Base-by-base conservation (phyloP, 1,140 invertebrate species). In the Mylabris phalerata region DNA sequence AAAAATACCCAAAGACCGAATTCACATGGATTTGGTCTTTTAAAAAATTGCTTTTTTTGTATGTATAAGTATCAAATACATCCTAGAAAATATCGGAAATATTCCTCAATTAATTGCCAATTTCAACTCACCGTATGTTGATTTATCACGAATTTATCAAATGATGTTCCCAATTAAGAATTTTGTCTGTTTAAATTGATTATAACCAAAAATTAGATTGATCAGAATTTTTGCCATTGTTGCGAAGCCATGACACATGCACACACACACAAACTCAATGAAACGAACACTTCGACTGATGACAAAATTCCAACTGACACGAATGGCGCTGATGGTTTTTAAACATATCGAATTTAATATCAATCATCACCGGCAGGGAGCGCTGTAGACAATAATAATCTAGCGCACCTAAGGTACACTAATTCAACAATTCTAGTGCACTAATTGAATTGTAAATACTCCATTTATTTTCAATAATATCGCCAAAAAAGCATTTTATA, bases 251-350 rank as follows among this genome's bases (percentile, higher is more conserved):
- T 54, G 51, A 54, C 46, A 54, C 51, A 54, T 42, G 19, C 51
- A 54, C 51, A 32, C 19, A 19, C 19, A 19, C 19, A 19, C 19
- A 19, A 19, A 19, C 19, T 19, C 1, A 19, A 19, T 19, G 19
- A 19, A 19, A 19, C 19, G 19, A 19, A 32, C 32, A 32, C 32
- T 32, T 5, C 32, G 4, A 7, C 32, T 54, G 46, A n/a, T 11
- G 51, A 54, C 40, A 41, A 45, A 52, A 52, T 52, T 43, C 27
- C 51, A 54, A 32, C 51, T 54, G 51, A 54, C 51, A 45, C 42
- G 13, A 50, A 54, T 45, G 51, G 51, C 51, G 51, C 51, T 54
- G 51, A 10, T 54, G 51, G 51, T 38, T 54, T 54, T 54, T 54
- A 54, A 54, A 32, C 32, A 32, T 32, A 32, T 32, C 7, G 32